Base-by-base conservation (phyloP, 2,888 invertebrate species). In the Pheosia tremula region DNA sequence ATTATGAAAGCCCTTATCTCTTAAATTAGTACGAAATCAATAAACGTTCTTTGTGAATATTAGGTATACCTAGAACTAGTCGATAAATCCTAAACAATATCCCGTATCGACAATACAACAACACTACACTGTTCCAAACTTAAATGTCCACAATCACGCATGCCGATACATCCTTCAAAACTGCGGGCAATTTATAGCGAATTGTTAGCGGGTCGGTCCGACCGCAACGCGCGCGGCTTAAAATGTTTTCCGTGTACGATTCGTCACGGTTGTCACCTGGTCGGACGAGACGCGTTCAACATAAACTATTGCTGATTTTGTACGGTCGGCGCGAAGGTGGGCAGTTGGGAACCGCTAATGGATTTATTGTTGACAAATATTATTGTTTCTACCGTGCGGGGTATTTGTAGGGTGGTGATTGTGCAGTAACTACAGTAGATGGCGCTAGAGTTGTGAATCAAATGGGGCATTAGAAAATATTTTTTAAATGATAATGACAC, bases 221-320 rank as follows among this genome's bases (percentile, higher is more conserved):
- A 84, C 88, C 90, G 78, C 86, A 84, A 68, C 68, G 73, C 76
- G 66, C 66, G 75, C 74, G 85, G 85, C 88, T 87, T 91, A 90
- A 91, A 91, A 91, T 84, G 87, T 82, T 91, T 91, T 88, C 83
- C 89, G 73, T 91, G 91, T 91, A 75, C 71, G 57, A 56, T 73
- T 71, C 78, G 81, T 81, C 80, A 79, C 68, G 75, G 74, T 77
- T 76, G 85, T 82, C 87, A 86, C 84, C 82, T 85, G 82, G 69
- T 60, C 67, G 59, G 66, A 67, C 69, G 68, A 71, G 45, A 71
- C 67, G 62, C 72, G 64, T 67, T 68, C 69, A 68, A 75, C 75
- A 73, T 71, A 68, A 75, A 74, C 75, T 72, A 74, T 65, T 66
- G 75, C 68, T 66, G 67, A 75, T 73, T 76, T 65, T 70, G 67